Conservation (phyloP, 2,113 vertebrate genomes). For the Nerophis ophidion region DNA sequence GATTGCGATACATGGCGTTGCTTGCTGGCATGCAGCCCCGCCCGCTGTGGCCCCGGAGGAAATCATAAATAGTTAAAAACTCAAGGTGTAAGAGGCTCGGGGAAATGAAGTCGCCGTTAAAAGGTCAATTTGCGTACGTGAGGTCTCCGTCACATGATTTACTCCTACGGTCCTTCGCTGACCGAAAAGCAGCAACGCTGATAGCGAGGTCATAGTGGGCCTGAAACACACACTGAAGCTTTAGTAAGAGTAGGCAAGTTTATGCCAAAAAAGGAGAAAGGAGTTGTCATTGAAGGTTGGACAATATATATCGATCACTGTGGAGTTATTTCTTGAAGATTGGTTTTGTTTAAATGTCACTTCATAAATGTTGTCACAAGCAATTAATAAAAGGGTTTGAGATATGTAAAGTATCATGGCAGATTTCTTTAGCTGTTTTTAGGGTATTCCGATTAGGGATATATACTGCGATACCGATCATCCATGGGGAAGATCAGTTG, state of each 20-base stretch:
- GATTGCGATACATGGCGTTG: constrained; percentile 59
- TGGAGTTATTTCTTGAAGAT: too few relatives aligned
- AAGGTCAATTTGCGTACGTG: constrained; percentile 58
- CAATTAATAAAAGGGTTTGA: background rate
- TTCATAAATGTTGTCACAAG: too few relatives aligned
- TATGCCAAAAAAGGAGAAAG: too few relatives aligned
- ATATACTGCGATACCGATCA: too few relatives aligned
- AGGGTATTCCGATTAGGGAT: too few relatives aligned
- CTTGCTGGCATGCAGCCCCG: constrained; percentile 21
- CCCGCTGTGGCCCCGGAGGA: background rate
- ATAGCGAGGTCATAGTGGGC: constrained; percentile 81
- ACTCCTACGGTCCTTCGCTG: constrained; percentile 60
- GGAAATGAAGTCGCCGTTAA: background rate
- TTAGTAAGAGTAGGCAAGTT: too few relatives aligned
- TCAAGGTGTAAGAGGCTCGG: background rate
- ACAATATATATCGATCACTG: too few relatives aligned
- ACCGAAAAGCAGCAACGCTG: constrained; percentile 74
- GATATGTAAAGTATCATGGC: background rate
- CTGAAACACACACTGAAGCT: constrained; percentile 47
- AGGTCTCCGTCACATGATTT: constrained; percentile 55
- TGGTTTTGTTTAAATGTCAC: too few relatives aligned
- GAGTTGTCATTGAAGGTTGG: too few relatives aligned
- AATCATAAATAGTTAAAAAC: background rate
- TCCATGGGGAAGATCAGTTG: too few relatives aligned
- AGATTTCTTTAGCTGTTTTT: too few relatives aligned